Evolutionary conservation across 2,797 vertebrate species (phyloP).

Genomic region (Dromococcyx pavoninus): DNA sequence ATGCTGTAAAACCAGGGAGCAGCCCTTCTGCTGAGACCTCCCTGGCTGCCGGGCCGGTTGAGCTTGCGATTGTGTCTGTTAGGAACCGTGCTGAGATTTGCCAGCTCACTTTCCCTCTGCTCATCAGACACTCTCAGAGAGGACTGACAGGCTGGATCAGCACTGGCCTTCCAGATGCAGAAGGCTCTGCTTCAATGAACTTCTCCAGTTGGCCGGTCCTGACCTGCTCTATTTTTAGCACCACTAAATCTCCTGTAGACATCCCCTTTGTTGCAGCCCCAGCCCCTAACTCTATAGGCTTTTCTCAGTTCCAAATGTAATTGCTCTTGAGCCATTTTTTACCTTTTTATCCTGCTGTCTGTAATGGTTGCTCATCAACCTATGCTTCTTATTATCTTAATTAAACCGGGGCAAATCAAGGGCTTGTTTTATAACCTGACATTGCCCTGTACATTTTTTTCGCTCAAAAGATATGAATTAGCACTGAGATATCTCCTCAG

Average conservation of each 20-base stretch:
- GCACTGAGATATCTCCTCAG: not conserved
- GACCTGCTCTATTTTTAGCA: constrained; percentile 29
- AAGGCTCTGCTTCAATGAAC: not conserved
- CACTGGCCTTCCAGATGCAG: not conserved
- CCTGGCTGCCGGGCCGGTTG: accelerated
- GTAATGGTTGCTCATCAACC: constrained; percentile 51
- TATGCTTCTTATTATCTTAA: constrained; percentile 66
- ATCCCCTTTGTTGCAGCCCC: constrained; percentile 36
- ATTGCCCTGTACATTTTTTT: constrained; percentile 33
- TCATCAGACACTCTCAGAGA: not conserved
- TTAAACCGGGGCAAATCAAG: constrained; percentile 59
- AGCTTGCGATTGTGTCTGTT: accelerated
- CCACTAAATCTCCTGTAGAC: constrained; percentile 35
- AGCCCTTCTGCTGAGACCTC: not conserved
- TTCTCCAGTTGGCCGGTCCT: not conserved
- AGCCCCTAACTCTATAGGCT: not conserved
- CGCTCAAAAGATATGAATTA: constrained; percentile 34
- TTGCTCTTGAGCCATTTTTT: constrained; percentile 42
- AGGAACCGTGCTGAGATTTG: not conserved
- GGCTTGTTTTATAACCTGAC: constrained; percentile 57
- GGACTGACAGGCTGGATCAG: not conserved
- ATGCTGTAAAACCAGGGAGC: not conserved
- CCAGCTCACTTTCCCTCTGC: not conserved
- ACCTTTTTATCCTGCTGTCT: not conserved
- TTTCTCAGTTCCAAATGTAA: constrained; percentile 61